These are phyloP conservation scores for Eupithecia subfuscata DNA, from an alignment of 2,888 invertebrate genomes.

Conservation along the genomic window DNA sequence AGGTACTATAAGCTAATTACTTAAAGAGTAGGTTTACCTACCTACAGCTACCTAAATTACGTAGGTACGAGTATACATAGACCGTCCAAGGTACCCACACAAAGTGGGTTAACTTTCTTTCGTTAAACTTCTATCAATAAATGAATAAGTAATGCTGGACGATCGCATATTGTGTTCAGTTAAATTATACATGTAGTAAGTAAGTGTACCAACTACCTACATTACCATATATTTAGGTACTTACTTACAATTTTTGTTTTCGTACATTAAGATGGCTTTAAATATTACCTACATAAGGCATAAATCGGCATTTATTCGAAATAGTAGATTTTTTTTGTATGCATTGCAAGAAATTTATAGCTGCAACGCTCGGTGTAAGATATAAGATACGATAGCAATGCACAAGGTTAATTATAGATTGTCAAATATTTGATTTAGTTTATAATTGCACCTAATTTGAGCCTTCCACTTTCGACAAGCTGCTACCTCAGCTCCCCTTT, in stretches of 20 bases:
- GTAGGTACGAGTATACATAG: neutral
- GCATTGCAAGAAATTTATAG: neutral
- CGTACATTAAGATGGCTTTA: neutral
- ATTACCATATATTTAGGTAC: neutral
- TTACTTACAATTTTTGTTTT: neutral
- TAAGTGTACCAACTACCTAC: neutral
- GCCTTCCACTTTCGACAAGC: too few species aligned
- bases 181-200: neutral
- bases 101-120: neutral
- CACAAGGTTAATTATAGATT: neutral
- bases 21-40: neutral
- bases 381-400: neutral
- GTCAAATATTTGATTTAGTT: neutral
- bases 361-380: neutral
- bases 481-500: too few species aligned
- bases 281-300: neutral
- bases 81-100: neutral
- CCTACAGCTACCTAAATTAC: constrained; percentile 3
- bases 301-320: neutral
- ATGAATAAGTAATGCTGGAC: neutral
- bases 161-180: neutral
- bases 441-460: too few species aligned
- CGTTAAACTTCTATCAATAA: neutral
- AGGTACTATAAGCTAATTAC: neutral
- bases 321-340: neutral